Evolutionary conservation across 2,888 invertebrate genomes (phyloP), one percentile per base, ranked within the genome.

Genomic region (Pecten maximus): DNA sequence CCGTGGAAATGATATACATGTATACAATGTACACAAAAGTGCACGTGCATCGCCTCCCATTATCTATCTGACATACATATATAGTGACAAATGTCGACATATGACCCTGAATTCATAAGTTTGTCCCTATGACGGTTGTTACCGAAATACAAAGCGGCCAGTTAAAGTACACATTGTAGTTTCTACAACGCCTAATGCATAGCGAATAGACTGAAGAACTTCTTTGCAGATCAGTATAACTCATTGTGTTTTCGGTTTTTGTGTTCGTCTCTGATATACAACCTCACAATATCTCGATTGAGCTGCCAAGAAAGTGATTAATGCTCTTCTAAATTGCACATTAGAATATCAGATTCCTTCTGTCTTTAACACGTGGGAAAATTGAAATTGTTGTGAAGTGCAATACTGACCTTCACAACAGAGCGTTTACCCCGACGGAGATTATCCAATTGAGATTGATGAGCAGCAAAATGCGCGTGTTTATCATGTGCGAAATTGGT

Each of bases 391-490:
- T 74, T 10, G 35, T 74, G 74, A 74, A 15, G 74, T 74, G 74
- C 74, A 35, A 15, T 28, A 35, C 15, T 74, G 74, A 74, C 74
- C 74, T 74, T 74, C 6, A 28, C n/a, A 28, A 60, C 60, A 60
- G 60, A 60, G 10, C 15, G 60, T 60, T n/a, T 74, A 74, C 35
- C 1, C 74, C 35, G 35, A 74, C 35, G 10, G 74, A 74, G 74
- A 28, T 74, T 35, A 28, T 74, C 74, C 28, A 74, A 74, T 74
- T 74, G 74, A 74, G 74, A 74, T 74, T 74, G 74, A 74, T 74
- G 74, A 74, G 74, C 4, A 74, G 35, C 60, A 60, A 60, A 60
- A 60, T 60, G 60, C 4, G 2, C 60, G 0, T 60, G 60, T 60
- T 60, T 74, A 74, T 35, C 74, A 28, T 35, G 28, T 35, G 74